These are phyloP conservation scores for Drosophila sulfurigaster DNA, from an alignment of 1,140 invertebrate genomes.

Conservation along the genomic window DNA sequence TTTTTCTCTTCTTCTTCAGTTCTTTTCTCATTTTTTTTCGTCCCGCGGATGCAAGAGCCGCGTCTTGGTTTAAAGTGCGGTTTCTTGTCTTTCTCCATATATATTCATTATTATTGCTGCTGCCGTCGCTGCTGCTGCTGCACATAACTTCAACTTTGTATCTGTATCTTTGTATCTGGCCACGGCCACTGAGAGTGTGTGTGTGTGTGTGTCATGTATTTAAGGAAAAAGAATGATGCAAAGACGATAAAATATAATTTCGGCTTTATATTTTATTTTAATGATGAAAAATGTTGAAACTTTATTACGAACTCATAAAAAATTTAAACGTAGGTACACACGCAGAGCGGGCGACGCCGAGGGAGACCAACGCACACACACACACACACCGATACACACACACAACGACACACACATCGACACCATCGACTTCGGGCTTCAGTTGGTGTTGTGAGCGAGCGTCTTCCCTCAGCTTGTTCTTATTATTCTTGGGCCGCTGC, in stretches of 20 bases:
- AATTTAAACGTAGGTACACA: constrained; percentile 81
- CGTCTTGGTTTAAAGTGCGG: constrained; percentile 80
- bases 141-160: constrained; percentile 83
- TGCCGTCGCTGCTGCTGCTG: constrained; percentile 57
- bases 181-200: constrained; percentile 34
- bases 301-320: constrained; percentile 84
- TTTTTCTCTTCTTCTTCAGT: constrained; percentile 16
- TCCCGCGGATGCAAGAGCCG: constrained; percentile 43
- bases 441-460: no score
- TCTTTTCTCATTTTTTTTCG: constrained; percentile 6
- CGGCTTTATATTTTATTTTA: constrained; percentile 85
- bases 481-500: constrained; percentile 28
- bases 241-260: constrained; percentile 85
- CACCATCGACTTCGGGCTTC: constrained; percentile 10
- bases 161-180: constrained; percentile 76
- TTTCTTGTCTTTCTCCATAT: constrained; percentile 81
- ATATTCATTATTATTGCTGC: constrained; percentile 83
- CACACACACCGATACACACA: constrained; percentile 46
- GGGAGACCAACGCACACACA: constrained; percentile 48
- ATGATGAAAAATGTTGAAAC: constrained; percentile 85
- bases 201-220: constrained; percentile 72
- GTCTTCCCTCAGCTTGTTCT: constrained; percentile 32
- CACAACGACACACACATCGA: constrained; percentile 25
- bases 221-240: constrained; percentile 82
- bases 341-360: constrained; percentile 25